These are phyloP conservation scores for Actenoides hombroni DNA, from an alignment of 2,113 vertebrate species.

Conservation along the genomic window DNA sequence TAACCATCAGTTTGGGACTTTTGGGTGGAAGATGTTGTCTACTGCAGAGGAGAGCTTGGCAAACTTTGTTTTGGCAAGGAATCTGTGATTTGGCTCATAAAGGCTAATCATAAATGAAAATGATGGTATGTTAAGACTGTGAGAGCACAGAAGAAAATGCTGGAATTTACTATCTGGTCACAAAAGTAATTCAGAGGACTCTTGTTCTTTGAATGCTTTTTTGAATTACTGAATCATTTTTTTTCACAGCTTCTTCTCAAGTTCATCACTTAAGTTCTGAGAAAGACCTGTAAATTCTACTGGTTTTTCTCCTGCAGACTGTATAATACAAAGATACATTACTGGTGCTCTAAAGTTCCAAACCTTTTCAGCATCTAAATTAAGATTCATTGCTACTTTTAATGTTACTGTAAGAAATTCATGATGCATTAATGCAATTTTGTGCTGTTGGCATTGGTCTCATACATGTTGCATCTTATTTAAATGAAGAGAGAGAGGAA, in stretches of 20 bases:
- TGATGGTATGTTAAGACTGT: neutral
- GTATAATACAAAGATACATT: neutral
- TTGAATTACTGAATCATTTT: neutral
- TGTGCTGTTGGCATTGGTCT: neutral
- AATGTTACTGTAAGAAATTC: neutral
- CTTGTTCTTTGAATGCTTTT: neutral
- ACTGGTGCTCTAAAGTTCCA: neutral
- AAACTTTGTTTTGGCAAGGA: neutral
- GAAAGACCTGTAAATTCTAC: neutral
- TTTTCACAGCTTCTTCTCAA: neutral
- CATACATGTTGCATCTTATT: neutral
- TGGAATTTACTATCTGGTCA: neutral
- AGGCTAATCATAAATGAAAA: neutral
- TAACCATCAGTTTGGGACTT: neutral
- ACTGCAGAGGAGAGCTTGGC: neutral
- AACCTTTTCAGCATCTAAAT: neutral
- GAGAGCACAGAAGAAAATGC: neutral
- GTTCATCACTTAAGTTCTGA: neutral
- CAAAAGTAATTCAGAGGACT: neutral
- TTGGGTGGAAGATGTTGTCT: neutral
- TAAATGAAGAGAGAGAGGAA: neutral
- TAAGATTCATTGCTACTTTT: neutral
- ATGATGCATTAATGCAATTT: neutral
- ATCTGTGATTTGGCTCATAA: neutral
- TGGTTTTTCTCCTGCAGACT: neutral